phyloP scores from a whole-genome alignment of 2,797 vertebrate species.

The Galagoides demidoff region DNA sequence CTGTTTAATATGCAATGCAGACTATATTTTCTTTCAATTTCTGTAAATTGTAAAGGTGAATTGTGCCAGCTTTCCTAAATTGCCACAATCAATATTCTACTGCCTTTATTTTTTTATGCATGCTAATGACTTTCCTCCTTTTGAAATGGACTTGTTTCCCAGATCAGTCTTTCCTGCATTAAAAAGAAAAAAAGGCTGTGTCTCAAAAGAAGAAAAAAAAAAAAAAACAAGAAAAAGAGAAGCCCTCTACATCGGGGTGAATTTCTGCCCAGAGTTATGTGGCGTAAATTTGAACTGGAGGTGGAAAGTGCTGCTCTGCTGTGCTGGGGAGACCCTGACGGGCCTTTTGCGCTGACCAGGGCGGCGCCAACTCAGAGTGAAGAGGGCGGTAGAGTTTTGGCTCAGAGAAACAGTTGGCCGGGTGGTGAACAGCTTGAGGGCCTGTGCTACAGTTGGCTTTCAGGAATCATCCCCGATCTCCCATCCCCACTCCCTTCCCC shows the following conservation, averaged over 20 bases:
- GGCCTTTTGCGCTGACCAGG: background rate
- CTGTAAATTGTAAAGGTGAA: constrained; percentile 20
- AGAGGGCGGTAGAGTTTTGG: background rate
- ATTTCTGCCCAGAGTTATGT: constrained; percentile 11
- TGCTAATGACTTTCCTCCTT: constrained; percentile 55
- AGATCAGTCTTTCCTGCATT: constrained; percentile 48
- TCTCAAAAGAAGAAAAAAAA: background rate
- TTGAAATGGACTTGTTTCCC: constrained; percentile 55
- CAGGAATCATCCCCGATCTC: background rate
- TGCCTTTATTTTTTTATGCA: constrained; percentile 70
- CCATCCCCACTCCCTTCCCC: rapidly evolving
- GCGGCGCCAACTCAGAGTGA: background rate
- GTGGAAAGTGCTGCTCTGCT: background rate
- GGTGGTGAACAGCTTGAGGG: background rate
- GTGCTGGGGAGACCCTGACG: background rate
- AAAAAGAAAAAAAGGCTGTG: background rate
- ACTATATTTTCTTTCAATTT: constrained; percentile 29
- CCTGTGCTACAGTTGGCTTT: background rate
- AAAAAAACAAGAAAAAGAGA: background rate
- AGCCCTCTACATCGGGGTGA: background rate
- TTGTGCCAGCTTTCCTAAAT: constrained; percentile 53
- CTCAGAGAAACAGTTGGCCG: background rate
- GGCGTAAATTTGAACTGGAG: background rate
- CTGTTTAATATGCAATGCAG: background rate
- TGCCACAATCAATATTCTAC: constrained; percentile 60